phyloP scores from a whole-genome alignment of 2,113 vertebrate genomes.

The Cebus imitator region DNA sequence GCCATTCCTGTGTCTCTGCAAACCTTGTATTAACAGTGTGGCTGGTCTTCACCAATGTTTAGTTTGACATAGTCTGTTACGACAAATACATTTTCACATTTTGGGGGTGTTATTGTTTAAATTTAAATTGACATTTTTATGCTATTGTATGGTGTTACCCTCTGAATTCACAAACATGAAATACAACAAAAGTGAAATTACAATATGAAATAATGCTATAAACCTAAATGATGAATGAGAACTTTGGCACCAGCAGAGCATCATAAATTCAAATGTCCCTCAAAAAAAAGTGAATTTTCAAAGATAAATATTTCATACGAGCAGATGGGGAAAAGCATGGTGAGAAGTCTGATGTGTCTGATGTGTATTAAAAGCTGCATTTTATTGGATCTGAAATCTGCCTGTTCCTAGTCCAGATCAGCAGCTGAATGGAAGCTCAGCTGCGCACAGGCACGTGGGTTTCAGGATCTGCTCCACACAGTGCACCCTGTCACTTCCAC shows the following conservation, averaged over 20 bases:
- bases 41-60: background rate
- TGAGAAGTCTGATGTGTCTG: rapidly evolving
- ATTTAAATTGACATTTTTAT: background rate
- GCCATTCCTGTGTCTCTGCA: background rate
- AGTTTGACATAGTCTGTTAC: background rate
- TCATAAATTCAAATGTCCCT: background rate
- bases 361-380: rapidly evolving
- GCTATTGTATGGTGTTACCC: background rate
- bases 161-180: background rate
- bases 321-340: rapidly evolving
- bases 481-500: background rate
- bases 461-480: background rate
- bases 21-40: background rate
- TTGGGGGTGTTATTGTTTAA: background rate
- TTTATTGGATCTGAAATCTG: background rate
- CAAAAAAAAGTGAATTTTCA: background rate
- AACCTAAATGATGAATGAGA: background rate
- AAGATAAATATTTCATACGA: background rate
- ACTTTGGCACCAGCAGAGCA: background rate
- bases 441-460: background rate
- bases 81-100: background rate
- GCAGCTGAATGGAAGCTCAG: background rate
- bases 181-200: background rate
- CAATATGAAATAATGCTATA: background rate
- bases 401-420: background rate